These are phyloP conservation scores for Myrmecophaga tridactyla DNA, from an alignment of 2,113 vertebrate species.

Conservation along the genomic window DNA sequence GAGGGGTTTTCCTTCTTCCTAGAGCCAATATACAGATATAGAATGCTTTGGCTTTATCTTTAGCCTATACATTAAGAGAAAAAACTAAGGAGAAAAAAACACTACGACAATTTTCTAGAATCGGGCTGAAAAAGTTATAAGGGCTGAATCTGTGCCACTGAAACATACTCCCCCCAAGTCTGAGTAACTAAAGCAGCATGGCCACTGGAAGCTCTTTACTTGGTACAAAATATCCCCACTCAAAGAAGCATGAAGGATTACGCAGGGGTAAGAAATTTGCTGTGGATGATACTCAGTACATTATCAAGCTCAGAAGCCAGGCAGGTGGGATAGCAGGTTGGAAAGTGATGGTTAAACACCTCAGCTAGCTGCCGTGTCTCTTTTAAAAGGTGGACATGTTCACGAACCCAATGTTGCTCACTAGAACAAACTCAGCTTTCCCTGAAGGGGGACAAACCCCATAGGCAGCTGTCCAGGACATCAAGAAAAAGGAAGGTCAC, in stretches of 20 bases:
- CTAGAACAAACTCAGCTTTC: neutral
- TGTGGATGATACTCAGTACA: accelerated
- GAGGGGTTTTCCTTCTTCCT: neutral
- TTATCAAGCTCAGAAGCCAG: neutral
- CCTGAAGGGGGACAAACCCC: neutral
- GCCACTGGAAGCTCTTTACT: no score
- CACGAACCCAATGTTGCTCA: neutral
- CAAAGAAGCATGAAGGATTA: neutral
- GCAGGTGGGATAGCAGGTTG: neutral
- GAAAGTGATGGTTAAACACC: neutral
- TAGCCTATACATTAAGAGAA: neutral
- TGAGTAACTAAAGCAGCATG: accelerated
- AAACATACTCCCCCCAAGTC: no score
- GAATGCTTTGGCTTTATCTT: neutral
- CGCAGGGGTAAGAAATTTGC: neutral
- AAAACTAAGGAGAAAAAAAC: neutral
- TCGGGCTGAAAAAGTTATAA: neutral
- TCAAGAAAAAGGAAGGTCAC: neutral
- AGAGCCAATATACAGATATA: neutral
- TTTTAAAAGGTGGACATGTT: neutral
- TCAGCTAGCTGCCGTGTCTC: neutral
- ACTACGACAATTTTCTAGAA: neutral
- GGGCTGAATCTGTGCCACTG: neutral
- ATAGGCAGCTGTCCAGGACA: neutral
- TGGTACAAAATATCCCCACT: neutral